These are phyloP conservation scores for Parasteatoda tepidariorum DNA, from an alignment of 1,140 invertebrate genomes.

Conservation along the genomic window DNA sequence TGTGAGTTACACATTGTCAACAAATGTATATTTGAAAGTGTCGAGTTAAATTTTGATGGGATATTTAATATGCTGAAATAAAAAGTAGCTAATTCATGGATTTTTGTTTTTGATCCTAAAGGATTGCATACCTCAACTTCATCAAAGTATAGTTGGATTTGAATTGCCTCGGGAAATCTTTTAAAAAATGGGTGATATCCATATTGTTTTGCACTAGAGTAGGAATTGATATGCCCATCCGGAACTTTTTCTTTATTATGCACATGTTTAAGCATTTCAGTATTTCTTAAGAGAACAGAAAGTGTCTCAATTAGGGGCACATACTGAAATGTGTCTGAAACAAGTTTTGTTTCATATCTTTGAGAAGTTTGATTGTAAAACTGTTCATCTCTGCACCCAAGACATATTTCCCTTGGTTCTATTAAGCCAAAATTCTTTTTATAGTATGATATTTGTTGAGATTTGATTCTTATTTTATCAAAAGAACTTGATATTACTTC, in stretches of 20 bases:
- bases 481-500: neutral
- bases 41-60: neutral
- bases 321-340: neutral
- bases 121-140: conserved; percentile 4
- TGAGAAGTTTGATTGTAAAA: neutral
- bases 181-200: conserved; percentile 2
- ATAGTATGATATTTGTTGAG: conserved; percentile 1
- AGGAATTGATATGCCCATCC: conserved; percentile 8
- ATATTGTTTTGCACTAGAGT: too few species aligned
- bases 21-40: neutral
- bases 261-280: neutral
- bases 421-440: neutral
- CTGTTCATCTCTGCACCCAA: neutral
- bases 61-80: conserved; percentile 19
- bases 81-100: conserved; percentile 8
- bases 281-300: neutral
- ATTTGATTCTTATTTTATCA: neutral
- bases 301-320: neutral
- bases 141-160: conserved; percentile 25
- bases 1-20: neutral
- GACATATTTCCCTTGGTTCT: neutral
- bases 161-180: neutral
- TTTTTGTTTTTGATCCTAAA: conserved; percentile 8
- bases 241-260: neutral
- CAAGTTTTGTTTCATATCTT: neutral